Percentiles rank a stretch among this genome's conserved stretches.
phyloP scores from a whole-genome alignment of 2,797 vertebrate genomes.

The Ciconia nigra region DNA sequence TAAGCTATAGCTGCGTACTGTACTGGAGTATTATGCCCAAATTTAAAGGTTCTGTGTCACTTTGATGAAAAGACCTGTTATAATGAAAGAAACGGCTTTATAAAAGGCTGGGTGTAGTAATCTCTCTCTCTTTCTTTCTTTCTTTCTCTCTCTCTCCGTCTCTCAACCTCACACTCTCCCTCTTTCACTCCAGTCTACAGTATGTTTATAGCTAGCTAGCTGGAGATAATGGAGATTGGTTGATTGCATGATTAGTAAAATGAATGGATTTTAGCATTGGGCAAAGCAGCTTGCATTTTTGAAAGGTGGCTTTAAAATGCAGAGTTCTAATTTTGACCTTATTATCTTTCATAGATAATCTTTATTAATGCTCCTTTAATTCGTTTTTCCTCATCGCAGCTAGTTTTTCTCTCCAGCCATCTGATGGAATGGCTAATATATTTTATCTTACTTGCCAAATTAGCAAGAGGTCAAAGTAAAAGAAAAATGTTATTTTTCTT shows the following conservation, averaged over 20 bases:
- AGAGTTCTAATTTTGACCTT: conserved; percentile 55
- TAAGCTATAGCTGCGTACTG: conserved; percentile 62
- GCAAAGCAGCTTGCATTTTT: conserved; percentile 50
- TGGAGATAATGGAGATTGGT: conserved; percentile 65
- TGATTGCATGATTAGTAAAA: conserved; percentile 60
- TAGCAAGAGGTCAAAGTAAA: conserved; percentile 13
- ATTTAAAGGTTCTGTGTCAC: conserved; percentile 70
- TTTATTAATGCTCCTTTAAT: conserved; percentile 61
- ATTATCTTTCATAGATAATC: conserved; percentile 62
- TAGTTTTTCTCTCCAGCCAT: conserved; percentile 20
- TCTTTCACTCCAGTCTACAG: conserved; percentile 65
- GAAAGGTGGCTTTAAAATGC: conserved; percentile 56
- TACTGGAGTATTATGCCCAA: conserved; percentile 68
- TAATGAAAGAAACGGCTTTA: conserved; percentile 78
- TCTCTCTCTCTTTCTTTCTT: conserved; percentile 30
- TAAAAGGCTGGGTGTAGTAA: conserved; percentile 74
- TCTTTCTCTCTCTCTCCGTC: conserved; percentile 25
- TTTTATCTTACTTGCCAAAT: conserved; percentile 39
- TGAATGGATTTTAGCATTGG: conserved; percentile 62
- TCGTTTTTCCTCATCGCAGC: neutral
- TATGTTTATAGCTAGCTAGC: conserved; percentile 65
- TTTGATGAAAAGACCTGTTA: conserved; percentile 74
- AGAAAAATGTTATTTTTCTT: conserved; percentile 23
- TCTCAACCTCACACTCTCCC: conserved; percentile 57
- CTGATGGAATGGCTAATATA: conserved; percentile 44